Evolutionary conservation across 2,113 vertebrate genomes (phyloP).

Genomic region (Mesoclemmys tuberculata): DNA sequence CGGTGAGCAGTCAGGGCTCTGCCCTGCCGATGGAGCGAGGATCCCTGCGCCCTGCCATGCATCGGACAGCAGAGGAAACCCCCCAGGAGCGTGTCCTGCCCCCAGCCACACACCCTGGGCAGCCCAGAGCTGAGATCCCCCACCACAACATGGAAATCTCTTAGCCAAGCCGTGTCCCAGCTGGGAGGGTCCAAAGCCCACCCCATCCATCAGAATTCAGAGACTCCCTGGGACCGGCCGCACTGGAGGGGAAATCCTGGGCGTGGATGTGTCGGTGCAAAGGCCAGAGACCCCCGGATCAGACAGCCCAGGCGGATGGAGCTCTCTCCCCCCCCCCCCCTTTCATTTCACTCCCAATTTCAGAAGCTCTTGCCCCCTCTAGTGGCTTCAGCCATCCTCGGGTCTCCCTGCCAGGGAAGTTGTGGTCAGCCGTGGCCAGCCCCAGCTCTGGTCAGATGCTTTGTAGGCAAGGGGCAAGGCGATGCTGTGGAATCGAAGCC

Average conservation of each 20-base stretch:
- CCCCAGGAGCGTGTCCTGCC: neutral
- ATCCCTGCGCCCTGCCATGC: neutral
- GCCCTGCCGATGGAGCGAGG: neutral
- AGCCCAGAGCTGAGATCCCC: neutral
- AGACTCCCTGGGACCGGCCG: neutral
- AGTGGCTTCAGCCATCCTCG: conserved; percentile 39
- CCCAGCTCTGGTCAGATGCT: neutral
- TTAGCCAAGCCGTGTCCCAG: neutral
- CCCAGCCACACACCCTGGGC: no score
- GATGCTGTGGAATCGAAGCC: neutral
- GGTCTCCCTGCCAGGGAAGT: neutral
- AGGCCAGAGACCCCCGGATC: neutral
- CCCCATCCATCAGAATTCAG: neutral
- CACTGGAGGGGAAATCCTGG: neutral
- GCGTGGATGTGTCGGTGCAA: neutral
- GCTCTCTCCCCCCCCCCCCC: neutral
- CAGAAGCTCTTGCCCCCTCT: conserved; percentile 70
- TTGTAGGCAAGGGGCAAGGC: neutral
- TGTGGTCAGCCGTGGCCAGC: neutral
- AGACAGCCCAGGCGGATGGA: fast-evolving
- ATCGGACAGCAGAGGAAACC: neutral
- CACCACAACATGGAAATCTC: neutral
- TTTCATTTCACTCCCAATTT: neutral
- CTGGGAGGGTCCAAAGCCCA: neutral
- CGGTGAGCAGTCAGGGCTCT: neutral